phyloP scores from a whole-genome alignment of 2,113 vertebrate genomes.

The Desmodus rotundus region DNA sequence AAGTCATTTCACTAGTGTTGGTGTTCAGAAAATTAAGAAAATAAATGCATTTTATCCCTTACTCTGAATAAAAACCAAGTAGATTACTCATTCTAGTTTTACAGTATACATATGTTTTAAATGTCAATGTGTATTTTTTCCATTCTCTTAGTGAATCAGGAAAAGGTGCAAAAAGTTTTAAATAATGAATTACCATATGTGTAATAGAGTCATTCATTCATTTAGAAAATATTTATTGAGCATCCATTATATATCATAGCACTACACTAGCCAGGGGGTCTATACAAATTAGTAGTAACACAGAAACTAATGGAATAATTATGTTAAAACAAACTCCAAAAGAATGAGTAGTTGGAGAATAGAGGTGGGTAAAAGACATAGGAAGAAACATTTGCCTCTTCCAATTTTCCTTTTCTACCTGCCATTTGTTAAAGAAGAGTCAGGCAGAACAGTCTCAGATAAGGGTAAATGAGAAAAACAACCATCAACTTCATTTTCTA shows the following conservation, averaged over 20 bases:
- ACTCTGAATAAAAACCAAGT: slow-evolving; percentile 50
- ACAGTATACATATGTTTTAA: slow-evolving; percentile 43
- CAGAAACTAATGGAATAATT: slow-evolving; percentile 39
- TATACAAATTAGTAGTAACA: slow-evolving; percentile 37
- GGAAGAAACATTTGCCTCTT: slow-evolving; percentile 21
- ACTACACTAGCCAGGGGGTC: not conserved
- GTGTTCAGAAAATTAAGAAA: slow-evolving; percentile 49
- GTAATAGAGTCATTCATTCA: slow-evolving; percentile 41
- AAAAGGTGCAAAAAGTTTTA: slow-evolving; percentile 34
- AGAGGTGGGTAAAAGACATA: not conserved
- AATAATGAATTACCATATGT: slow-evolving; percentile 48
- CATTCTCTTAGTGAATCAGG: slow-evolving; percentile 41
- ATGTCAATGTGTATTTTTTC: slow-evolving; percentile 49
- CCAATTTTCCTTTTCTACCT: not conserved
- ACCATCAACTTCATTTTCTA: not conserved
- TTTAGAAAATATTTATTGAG: slow-evolving; percentile 52
- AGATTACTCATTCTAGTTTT: slow-evolving; percentile 52
- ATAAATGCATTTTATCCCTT: slow-evolving; percentile 26
- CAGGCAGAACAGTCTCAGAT: not conserved
- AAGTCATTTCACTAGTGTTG: slow-evolving; percentile 30
- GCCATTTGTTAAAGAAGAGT: slow-evolving; percentile 3
- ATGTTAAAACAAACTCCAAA: slow-evolving; percentile 35
- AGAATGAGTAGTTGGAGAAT: not conserved
- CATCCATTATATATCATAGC: not conserved
- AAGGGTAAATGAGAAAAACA: not conserved